Evolutionary conservation across 2,797 vertebrate species (phyloP).

Genomic region (Danio albolineatus): DNA sequence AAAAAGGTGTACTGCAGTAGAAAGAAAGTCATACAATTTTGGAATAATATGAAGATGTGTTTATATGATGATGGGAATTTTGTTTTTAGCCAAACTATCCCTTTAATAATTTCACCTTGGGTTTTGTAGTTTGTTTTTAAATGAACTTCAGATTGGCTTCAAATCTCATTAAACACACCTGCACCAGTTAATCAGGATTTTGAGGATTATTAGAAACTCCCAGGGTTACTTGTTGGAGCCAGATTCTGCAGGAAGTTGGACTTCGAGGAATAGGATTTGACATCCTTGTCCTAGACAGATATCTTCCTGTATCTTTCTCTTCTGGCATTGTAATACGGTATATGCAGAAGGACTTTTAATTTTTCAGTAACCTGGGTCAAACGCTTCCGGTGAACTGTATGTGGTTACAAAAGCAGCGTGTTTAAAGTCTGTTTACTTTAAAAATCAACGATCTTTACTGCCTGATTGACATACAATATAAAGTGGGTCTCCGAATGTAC

Average conservation of each 20-base stretch:
- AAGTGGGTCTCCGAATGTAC: too few species aligned
- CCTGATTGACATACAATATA: too few species aligned
- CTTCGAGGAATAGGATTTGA: background rate
- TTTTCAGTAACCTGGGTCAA: too few species aligned
- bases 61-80: background rate
- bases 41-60: background rate
- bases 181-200: constrained; percentile 7
- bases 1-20: background rate
- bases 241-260: background rate
- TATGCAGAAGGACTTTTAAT: too few species aligned
- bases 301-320: background rate
- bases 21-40: background rate
- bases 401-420: too few species aligned
- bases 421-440: too few species aligned
- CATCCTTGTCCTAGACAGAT: background rate
- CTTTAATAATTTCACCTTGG: background rate
- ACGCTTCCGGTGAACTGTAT: too few species aligned
- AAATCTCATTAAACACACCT: background rate
- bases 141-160: background rate
- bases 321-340: background rate
- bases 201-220: background rate
- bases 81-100: background rate
- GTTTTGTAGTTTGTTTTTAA: background rate
- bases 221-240: background rate
- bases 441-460: too few species aligned